Conservation (phyloP, 1,140 invertebrate genomes). For the Chrysopa pallens region DNA sequence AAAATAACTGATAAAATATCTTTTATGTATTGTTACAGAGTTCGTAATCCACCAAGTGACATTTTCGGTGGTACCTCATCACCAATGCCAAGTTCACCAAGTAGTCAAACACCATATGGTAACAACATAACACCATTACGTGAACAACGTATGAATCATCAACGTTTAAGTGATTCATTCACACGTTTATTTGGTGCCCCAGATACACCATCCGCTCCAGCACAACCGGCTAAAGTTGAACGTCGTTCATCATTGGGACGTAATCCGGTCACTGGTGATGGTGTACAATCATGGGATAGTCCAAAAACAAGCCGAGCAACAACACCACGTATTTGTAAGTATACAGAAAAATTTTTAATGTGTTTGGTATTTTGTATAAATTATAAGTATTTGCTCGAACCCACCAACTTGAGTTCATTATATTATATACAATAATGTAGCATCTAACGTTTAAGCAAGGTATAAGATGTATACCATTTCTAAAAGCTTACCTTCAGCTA, state of each 20-base stretch:
- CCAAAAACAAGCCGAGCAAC: slow-evolving; percentile 7
- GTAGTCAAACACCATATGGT: not conserved
- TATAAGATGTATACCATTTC: too few species aligned
- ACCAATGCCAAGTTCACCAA: not conserved
- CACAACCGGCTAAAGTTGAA: not conserved
- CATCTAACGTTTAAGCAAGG: too few species aligned
- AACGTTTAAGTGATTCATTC: not conserved
- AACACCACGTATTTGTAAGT: slow-evolving; percentile 8
- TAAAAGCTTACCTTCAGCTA: too few species aligned
- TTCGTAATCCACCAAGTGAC: not conserved
- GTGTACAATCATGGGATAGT: slow-evolving; percentile 23
- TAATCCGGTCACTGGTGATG: slow-evolving; percentile 36
- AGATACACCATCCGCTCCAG: not conserved
- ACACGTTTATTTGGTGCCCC: not conserved
- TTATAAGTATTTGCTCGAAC: too few species aligned
- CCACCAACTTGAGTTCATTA: too few species aligned
- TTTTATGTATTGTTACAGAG: not conserved
- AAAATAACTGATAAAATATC: not conserved
- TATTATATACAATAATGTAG: too few species aligned
- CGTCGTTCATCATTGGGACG: slow-evolving; percentile 17
- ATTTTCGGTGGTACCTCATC: not conserved
- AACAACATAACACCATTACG: not conserved
- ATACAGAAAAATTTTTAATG: too few species aligned
- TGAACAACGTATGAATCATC: not conserved
- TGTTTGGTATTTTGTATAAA: too few species aligned